Conservation (phyloP, 2,113 vertebrate species). For the Taxidea taxus region DNA sequence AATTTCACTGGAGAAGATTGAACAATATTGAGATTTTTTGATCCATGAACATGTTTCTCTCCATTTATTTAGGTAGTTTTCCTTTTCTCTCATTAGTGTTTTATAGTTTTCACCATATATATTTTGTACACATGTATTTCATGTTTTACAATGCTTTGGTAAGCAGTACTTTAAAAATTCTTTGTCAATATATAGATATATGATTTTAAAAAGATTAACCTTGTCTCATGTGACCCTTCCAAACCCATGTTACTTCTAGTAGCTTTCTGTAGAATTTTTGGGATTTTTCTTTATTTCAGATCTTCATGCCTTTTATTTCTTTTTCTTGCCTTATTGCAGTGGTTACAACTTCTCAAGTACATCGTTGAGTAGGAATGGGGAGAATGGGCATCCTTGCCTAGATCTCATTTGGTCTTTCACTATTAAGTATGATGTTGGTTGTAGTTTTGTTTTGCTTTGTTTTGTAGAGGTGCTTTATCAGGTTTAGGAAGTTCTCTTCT, state of each 20-base stretch:
- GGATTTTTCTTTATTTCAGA: constrained; percentile 19
- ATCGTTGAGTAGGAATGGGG: background rate
- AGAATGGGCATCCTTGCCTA: background rate
- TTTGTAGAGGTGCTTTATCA: background rate
- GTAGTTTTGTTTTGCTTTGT: background rate
- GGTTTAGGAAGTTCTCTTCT: background rate
- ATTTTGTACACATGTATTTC: background rate
- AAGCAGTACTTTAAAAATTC: background rate
- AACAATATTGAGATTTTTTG: background rate
- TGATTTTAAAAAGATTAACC: background rate
- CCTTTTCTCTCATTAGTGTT: background rate
- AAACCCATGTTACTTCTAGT: background rate
- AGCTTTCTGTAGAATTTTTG: background rate
- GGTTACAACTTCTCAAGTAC: background rate
- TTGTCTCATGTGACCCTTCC: background rate
- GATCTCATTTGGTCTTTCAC: background rate
- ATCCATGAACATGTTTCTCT: background rate
- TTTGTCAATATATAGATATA: background rate
- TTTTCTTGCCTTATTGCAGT: constrained; percentile 17
- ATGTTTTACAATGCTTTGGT: constrained; percentile 20
- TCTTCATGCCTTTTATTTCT: background rate
- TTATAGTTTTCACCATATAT: background rate
- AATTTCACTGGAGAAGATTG: background rate
- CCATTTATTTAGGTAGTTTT: background rate
- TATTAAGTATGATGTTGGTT: background rate